Evolutionary conservation across 2,797 vertebrate species (phyloP).

Genomic region (Chiroxiphia lanceolata): DNA sequence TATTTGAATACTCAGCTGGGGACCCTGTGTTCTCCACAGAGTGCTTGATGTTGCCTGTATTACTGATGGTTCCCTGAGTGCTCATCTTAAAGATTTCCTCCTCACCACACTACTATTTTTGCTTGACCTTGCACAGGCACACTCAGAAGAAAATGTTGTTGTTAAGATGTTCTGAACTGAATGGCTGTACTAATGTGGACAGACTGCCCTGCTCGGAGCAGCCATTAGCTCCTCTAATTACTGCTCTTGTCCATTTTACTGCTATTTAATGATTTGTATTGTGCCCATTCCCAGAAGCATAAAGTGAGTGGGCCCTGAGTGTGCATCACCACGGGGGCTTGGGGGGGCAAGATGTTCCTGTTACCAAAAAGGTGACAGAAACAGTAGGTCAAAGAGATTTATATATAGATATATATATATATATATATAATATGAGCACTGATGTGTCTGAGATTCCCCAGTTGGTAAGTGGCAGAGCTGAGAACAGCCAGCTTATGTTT

Average conservation of each 20-base stretch:
- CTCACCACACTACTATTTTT: not conserved
- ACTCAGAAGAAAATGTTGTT: not conserved
- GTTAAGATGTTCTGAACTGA: constrained; percentile 1
- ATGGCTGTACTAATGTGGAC: not conserved
- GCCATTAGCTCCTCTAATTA: constrained; percentile 12
- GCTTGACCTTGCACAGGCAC: constrained; percentile 16
- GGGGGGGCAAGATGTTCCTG: not conserved
- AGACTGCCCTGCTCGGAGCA: not conserved
- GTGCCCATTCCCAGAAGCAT: not conserved
- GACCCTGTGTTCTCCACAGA: not conserved
- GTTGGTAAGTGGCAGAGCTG: not conserved
- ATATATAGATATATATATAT: too few relatives aligned
- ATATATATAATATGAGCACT: not conserved
- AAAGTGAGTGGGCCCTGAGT: not conserved
- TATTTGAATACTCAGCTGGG: not conserved
- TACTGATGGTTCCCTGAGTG: constrained; percentile 16
- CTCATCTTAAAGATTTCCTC: constrained; percentile 8
- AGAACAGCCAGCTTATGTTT: not conserved
- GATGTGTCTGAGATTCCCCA: not conserved
- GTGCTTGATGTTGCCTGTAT: not conserved
- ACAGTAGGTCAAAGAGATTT: not conserved
- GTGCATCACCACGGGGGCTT: not conserved
- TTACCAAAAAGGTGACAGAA: not conserved
- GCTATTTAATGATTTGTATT: not conserved
- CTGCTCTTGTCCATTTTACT: constrained; percentile 10